These are phyloP conservation scores for Adoxophyes honmai DNA, from an alignment of 1,140 invertebrate genomes.

Conservation along the genomic window DNA sequence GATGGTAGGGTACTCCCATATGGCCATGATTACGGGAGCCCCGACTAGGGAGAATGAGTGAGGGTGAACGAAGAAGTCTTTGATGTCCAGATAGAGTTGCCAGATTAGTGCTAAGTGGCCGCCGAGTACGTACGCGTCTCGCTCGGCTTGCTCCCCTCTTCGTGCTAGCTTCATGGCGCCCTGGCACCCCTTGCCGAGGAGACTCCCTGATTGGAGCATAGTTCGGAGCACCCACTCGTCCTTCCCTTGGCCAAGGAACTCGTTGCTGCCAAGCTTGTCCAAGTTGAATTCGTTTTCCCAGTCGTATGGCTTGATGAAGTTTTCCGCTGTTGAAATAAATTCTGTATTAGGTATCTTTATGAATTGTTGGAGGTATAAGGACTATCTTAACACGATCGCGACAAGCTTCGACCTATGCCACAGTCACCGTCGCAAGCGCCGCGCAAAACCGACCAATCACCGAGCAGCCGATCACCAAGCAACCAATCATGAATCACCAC, in stretches of 20 bases:
- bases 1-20: slow-evolving; percentile 83
- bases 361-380: too few relatives aligned
- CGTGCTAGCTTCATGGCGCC: slow-evolving; percentile 87
- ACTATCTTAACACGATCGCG: too few relatives aligned
- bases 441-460: too few relatives aligned
- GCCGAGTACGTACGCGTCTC: slow-evolving; percentile 88
- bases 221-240: slow-evolving; percentile 88
- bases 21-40: slow-evolving; percentile 86
- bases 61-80: slow-evolving; percentile 68
- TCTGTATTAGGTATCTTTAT: not conserved
- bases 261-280: slow-evolving; percentile 53
- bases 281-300: slow-evolving; percentile 67
- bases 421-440: too few relatives aligned
- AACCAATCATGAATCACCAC: too few relatives aligned
- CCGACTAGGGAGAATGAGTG: slow-evolving; percentile 82
- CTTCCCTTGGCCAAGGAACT: slow-evolving; percentile 80
- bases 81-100: slow-evolving; percentile 81
- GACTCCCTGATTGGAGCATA: slow-evolving; percentile 85
- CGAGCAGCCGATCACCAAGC: too few relatives aligned
- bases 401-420: too few relatives aligned
- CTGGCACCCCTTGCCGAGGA: slow-evolving; percentile 90
- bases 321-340: slow-evolving; percentile 31
- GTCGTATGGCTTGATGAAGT: slow-evolving; percentile 38
- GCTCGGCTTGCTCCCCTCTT: slow-evolving; percentile 80
- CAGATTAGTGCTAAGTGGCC: slow-evolving; percentile 89